Base-by-base conservation (phyloP, 2,113 vertebrate species). In the Aegithalos caudatus region DNA sequence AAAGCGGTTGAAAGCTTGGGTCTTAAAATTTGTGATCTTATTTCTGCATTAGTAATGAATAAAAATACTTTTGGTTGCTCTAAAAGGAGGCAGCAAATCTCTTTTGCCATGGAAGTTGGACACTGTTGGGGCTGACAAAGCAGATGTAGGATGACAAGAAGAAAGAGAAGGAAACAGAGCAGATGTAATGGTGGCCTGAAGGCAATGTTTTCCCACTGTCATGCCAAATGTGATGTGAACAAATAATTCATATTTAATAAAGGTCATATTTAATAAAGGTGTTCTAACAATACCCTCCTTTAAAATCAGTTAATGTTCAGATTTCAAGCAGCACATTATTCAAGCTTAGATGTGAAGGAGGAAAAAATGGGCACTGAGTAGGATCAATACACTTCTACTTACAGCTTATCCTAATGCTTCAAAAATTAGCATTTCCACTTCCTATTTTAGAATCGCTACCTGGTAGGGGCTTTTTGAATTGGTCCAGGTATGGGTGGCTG, bases 211-310 rank as follows among this genome's bases (percentile, higher is more conserved):
- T 92, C 86, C 84, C 73, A 57, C 81, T 91, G 86, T 95, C 86
- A 87, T 87, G 92, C 84, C 3, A 16, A 94, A 65, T 94, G 57
- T 81, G 29, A 85, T 87, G 53, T 85, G 73, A 97, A 81, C 86
- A 94, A 91, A 72, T 79, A 94, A 86, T 95, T 89, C 80, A 88
- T 97, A 95, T 94, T 96, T 96, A 81, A 94, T 94, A 92, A 88
- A 83, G 67, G 51, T 60, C 64, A 38, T 85, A 50, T 16, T 93
- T 47, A 47, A 47, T 47, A 47, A 22, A 47, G 45, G 42, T 93
- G 33, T 83, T 96, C 29, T 93, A 62, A 38, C 73, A 42, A 62
- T 80, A 76, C 10, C 20, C 11, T 82, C 9, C 28, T 83, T 79
- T 91, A 71, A 89, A 94, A 86, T 78, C 25, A 57, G 51, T 56